phyloP scores from a whole-genome alignment of 2,113 vertebrate genomes.

The Rhegmatorhina hoffmannsi region DNA sequence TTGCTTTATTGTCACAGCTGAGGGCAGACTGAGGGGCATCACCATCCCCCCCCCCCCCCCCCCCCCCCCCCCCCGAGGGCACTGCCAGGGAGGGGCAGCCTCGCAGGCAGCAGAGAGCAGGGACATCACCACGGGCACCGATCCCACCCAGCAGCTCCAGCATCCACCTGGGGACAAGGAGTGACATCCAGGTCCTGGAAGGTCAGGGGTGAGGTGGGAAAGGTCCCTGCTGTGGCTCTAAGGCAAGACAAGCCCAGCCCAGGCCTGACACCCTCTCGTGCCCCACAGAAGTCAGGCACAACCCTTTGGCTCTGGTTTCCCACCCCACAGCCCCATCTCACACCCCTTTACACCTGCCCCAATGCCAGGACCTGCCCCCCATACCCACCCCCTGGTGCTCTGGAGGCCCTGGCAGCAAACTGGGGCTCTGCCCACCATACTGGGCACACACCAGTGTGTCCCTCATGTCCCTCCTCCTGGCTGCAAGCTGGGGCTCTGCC shows the following conservation, averaged over 20 bases:
- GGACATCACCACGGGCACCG: not conserved
- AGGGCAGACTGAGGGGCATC: not conserved
- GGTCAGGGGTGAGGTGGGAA: not conserved
- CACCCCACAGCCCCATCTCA: not conserved
- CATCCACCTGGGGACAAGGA: not conserved
- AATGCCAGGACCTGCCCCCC: not conserved
- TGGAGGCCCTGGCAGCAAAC: not conserved
- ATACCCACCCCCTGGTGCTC: not conserved
- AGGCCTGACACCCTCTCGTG: not conserved
- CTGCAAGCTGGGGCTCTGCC: no score
- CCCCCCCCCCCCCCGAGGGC: no score
- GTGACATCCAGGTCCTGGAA: not conserved
- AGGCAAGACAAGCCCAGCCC: not conserved
- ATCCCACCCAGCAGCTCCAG: not conserved
- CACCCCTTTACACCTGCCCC: not conserved
- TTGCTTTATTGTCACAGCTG: conserved; percentile 2
- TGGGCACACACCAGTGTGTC: not conserved
- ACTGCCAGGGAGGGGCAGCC: not conserved
- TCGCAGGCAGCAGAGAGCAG: not conserved
- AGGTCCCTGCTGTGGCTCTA: not conserved
- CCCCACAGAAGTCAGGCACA: not conserved
- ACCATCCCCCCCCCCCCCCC: no score
- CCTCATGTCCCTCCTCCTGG: not conserved
- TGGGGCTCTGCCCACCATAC: not conserved
- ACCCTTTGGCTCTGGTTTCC: not conserved